Evolutionary conservation across 1,140 invertebrate species (phyloP), one percentile per base, ranked within the genome.

Genomic region (Ctenoplectra terminalis): DNA sequence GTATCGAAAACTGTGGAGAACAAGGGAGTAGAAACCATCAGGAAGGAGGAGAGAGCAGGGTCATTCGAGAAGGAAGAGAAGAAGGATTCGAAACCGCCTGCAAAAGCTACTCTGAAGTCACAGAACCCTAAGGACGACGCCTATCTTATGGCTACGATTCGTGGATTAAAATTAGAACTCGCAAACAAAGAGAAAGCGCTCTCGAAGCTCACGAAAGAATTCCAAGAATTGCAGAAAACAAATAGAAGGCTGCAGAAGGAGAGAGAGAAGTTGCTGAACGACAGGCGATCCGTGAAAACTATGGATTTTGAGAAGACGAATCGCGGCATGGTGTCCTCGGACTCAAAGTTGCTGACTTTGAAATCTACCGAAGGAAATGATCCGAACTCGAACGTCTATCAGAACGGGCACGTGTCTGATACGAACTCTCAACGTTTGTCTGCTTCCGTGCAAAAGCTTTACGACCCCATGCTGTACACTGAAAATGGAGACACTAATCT

Each of bases 101-200:
- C 63, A 3, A 91, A 90, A 52, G 60, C 43, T n/a, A 89, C 82
- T 4, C 82, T 82, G 17, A 94, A 93, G 43, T 89, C 88, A 7
- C 92, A 93, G 29, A 93, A 89, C 85, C 40, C 86, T 0, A 97
- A 96, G 90, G 96, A 97, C 86, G 96, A 97, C 80, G 94, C 96
- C 7, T 96, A 97, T 92, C 92, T 97, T 13, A 90, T 97, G 20
- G 96, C 97, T 0, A 97, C 97, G 0, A 96, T 97, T 88, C 95
- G 97, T 67, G 96, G 96, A 2, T 92, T 97, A 81, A 96, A 97
- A 89, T 90, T 95, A 0, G 97, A 97, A 89, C 84, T 97, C 54
- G 94, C 95, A 11, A 95, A 95, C 48, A 97, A 97, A 88, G 96
- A 97, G 75, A 96, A 97, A 82, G 94, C 95, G 2, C 94, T 97